phyloP scores from a whole-genome alignment of 30 jellyfish, hydroid and myxozoan genomes.

The Hydractinia symbiolongicarpus region DNA sequence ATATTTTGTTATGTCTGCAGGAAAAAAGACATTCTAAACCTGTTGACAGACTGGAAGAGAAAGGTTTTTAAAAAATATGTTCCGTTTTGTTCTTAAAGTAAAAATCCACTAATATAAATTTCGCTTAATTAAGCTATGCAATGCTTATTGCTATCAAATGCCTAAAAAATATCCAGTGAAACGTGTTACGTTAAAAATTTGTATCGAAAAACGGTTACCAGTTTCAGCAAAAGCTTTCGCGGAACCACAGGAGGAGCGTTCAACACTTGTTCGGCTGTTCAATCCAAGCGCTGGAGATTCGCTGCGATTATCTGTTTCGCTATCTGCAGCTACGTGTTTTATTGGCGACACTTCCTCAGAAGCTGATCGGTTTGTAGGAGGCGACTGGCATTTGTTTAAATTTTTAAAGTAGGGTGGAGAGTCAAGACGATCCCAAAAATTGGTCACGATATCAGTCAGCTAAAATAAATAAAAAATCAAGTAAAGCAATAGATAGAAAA shows the following conservation, averaged over 20 bases:
- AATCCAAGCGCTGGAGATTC: conserved; percentile 31
- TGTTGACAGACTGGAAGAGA: too few species aligned
- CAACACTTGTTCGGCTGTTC: conserved; percentile 30
- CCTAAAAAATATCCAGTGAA: too few species aligned
- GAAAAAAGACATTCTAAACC: too few species aligned
- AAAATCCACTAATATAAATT: too few species aligned
- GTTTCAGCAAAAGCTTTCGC: conserved; percentile 94
- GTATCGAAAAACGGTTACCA: conserved; percentile 29
- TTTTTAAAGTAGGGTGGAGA: conserved; percentile 82
- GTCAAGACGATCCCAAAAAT: conserved; percentile 84
- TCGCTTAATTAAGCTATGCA: too few species aligned
- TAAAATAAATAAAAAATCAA: not conserved
- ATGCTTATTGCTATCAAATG: too few species aligned
- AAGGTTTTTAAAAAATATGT: too few species aligned
- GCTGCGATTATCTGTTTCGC: conserved; percentile 33
- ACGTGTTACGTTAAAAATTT: too few species aligned
- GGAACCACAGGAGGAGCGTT: conserved; percentile 79
- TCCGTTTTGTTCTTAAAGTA: too few species aligned
- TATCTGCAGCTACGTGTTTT: conserved; percentile 25
- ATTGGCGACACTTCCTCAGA: not conserved
- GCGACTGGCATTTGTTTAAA: conserved; percentile 33
- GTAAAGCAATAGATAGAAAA: not conserved
- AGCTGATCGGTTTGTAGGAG: conserved; percentile 25
- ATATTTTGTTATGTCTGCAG: too few species aligned
- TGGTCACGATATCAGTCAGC: conserved; percentile 88